Evolutionary conservation across 2,113 vertebrate genomes (phyloP), one percentile per base, ranked within the genome.

Genomic region (Bufo gargarizans): DNA sequence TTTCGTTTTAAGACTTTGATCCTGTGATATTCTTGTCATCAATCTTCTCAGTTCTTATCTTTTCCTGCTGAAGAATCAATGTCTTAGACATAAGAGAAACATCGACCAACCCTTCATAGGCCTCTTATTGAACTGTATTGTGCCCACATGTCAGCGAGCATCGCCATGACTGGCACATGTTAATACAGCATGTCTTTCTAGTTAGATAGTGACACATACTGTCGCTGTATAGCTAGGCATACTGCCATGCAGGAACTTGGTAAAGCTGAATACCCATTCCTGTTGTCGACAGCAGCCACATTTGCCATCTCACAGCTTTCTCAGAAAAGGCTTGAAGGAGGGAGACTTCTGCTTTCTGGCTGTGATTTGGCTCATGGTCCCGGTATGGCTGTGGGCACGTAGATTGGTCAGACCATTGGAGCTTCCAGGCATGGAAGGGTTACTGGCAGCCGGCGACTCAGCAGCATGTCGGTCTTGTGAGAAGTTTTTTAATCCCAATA

Each of bases 401-500:
- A 17, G 13, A 61, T 22, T 6, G 65, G n/a, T 67, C n/a, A 22
- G 65, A 11, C 0, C n/a, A 16, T 43, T 6, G 33, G 4, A 77
- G 19, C 58, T 47, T 63, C 43, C 19, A 13, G 80, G 33, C 59
- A n/a, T 17, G 17, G 59, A 82, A 3, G 53, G 59, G 80, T 65
- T 82, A 82, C 56, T 49, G n/a, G 47, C 13, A 13, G 20, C 74
- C 12, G 76, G 11, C 13, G 19, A 53, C 63, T 59, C 50, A 12
- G 72, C 56, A 65, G 49, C 20, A 43, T 14, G 20, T 49, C 14
- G 20, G 76, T 63, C 55, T 61, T 77, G 84, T 77, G 84, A 77
- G 71, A 58, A 63, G 71, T 77, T 86, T 77, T 61, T 49, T 86
- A 85, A 85, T 86, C 55, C 84, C 43, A 63, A 77, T 65, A 67